A percentile compares a stretch with the other conserved stretches of the same genome.
Conservation (phyloP, 2,113 vertebrate genomes). For the Otis tarda region DNA sequence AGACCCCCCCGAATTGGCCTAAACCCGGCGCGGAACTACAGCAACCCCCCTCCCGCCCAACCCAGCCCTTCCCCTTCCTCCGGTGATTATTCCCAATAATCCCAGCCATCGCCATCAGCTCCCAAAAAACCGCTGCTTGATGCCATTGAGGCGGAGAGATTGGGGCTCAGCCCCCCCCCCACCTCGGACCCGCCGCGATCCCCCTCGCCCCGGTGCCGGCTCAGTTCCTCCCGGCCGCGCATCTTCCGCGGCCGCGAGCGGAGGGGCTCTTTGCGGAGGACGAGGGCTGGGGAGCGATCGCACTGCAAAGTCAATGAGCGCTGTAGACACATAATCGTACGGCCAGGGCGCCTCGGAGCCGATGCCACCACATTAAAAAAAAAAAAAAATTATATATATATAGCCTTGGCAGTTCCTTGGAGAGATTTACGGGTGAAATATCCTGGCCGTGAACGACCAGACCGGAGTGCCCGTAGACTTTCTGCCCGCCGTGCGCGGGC, state of each 20-base stretch:
- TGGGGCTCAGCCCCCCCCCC: too few species aligned
- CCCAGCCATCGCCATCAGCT: fast-evolving
- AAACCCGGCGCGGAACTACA: not conserved
- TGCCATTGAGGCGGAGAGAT: fast-evolving
- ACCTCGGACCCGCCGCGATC: too few species aligned
- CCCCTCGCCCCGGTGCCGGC: too few species aligned
- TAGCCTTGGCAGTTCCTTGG: not conserved
- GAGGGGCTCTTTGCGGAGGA: not conserved
- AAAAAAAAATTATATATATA: not conserved
- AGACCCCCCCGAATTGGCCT: not conserved
- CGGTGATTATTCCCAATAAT: not conserved
- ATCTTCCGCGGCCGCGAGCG: not conserved
- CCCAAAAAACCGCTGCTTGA: not conserved
- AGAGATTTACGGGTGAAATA: not conserved
- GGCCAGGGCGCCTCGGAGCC: not conserved
- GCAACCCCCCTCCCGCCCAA: not conserved
- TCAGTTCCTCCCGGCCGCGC: not conserved
- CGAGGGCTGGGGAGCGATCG: not conserved
- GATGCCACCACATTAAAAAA: not conserved
- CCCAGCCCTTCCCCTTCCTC: not conserved
- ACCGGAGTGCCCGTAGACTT: not conserved
- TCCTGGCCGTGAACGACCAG: not conserved
- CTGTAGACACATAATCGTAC: not conserved
- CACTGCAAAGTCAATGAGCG: not conserved
- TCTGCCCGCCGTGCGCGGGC: too few species aligned